These are phyloP conservation scores for Ips nitidus DNA, from an alignment of 1,140 invertebrate genomes.

Conservation along the genomic window DNA sequence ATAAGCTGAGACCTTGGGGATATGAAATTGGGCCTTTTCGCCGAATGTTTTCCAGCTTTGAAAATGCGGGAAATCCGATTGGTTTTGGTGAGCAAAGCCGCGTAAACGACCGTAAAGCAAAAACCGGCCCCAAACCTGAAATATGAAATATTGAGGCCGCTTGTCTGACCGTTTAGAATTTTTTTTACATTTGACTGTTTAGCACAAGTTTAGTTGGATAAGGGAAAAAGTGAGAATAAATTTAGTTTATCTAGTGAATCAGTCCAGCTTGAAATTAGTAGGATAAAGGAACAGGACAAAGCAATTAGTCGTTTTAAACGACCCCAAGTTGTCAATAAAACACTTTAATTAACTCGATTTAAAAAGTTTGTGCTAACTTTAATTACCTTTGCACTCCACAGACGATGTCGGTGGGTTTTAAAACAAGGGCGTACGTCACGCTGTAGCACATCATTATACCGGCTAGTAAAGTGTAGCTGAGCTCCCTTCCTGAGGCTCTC, in stretches of 20 bases:
- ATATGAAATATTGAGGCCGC: conserved; percentile 23
- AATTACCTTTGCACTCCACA: conserved; percentile 74
- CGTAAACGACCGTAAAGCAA: conserved; percentile 90
- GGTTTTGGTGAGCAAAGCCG: conserved; percentile 87
- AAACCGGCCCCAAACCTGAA: conserved; percentile 80
- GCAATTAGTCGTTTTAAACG: too few relatives aligned
- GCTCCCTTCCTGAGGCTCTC: conserved; percentile 83
- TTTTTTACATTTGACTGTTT: too few relatives aligned
- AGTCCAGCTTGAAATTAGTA: too few relatives aligned
- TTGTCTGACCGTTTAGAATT: not conserved
- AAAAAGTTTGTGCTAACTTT: not conserved
- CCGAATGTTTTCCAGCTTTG: conserved; percentile 82
- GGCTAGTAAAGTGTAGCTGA: conserved; percentile 83
- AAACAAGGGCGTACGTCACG: conserved; percentile 80
- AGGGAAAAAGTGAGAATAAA: not conserved
- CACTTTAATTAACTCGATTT: not conserved
- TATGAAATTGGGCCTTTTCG: conserved; percentile 86
- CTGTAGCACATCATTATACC: conserved; percentile 89
- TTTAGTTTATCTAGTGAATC: not conserved
- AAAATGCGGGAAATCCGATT: conserved; percentile 91
- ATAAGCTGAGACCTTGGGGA: conserved; percentile 91
- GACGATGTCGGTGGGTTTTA: conserved; percentile 73
- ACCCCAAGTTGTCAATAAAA: too few relatives aligned
- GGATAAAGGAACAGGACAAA: too few relatives aligned
- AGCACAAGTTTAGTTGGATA: not conserved